phyloP scores from a whole-genome alignment of 2,113 vertebrate genomes.

The Panurus biarmicus region DNA sequence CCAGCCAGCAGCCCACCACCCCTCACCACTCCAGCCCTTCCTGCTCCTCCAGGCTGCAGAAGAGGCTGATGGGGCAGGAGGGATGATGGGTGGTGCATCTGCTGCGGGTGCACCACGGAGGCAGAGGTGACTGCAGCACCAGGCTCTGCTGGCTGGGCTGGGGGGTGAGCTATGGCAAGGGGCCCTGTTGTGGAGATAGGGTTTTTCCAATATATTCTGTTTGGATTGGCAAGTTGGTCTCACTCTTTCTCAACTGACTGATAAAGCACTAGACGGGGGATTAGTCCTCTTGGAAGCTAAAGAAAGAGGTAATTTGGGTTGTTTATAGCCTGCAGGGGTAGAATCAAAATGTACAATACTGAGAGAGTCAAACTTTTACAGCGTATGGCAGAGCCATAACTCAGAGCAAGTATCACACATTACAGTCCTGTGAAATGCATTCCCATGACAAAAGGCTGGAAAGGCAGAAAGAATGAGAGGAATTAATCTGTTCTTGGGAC shows the following conservation, averaged over 20 bases:
- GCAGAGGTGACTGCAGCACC: neutral
- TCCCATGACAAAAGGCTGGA: neutral
- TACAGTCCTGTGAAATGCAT: neutral
- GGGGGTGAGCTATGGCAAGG: conserved; percentile 22
- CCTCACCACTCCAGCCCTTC: neutral
- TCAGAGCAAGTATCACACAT: conserved; percentile 1
- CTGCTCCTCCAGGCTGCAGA: neutral
- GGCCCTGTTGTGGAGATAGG: neutral
- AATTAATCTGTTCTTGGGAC: conserved; percentile 49
- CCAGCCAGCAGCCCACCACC: neutral
- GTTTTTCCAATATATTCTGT: conserved; percentile 56
- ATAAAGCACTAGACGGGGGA: conserved; percentile 65
- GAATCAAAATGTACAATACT: conserved; percentile 52
- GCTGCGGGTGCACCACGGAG: neutral
- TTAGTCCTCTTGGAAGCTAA: conserved; percentile 67
- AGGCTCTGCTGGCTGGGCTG: neutral
- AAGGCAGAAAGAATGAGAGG: conserved; percentile 11
- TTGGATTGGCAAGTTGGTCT: conserved; percentile 68
- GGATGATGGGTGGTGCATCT: neutral
- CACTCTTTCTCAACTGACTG: conserved; percentile 60
- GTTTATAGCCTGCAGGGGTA: conserved; percentile 62
- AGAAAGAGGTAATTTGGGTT: conserved; percentile 63
- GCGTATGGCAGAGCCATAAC: conserved; percentile 3
- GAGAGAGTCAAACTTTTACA: conserved; percentile 48
- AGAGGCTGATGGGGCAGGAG: neutral